Conservation (phyloP, 2,113 vertebrate species). For the Ploceus nigricollis region DNA sequence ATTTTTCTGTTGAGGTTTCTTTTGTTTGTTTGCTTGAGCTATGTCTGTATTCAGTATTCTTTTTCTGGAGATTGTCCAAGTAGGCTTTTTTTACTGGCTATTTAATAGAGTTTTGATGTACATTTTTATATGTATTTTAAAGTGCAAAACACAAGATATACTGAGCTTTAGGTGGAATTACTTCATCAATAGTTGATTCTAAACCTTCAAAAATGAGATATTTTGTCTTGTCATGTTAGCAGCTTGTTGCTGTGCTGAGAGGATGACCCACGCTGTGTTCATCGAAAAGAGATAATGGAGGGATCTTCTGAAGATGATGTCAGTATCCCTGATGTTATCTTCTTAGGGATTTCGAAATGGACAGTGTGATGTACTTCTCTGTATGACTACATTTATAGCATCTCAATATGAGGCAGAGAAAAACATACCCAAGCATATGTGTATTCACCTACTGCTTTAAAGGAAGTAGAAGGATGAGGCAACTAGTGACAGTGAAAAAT, state of each 20-base stretch:
- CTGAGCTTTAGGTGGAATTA: not conserved
- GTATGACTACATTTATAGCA: not conserved
- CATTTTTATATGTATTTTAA: not conserved
- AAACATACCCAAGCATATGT: not conserved
- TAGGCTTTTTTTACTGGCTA: not conserved
- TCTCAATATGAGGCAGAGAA: not conserved
- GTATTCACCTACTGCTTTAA: not conserved
- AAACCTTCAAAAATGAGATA: not conserved
- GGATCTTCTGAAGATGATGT: constrained; percentile 9
- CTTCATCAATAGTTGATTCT: not conserved
- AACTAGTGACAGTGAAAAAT: constrained; percentile 67
- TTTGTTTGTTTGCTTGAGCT: not conserved
- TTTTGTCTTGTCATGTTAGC: not conserved
- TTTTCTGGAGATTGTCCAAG: not conserved
- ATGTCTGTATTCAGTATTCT: not conserved
- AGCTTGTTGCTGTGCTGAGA: not conserved
- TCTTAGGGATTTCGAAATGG: constrained; percentile 8
- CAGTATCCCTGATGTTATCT: constrained; percentile 7
- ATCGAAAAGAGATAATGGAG: not conserved
- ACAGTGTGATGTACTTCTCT: constrained; percentile 2
- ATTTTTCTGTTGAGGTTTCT: not conserved
- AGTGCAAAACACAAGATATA: not conserved
- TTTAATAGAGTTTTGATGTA: not conserved
- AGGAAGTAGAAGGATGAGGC: constrained; percentile 7
- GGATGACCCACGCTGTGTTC: not conserved